Conservation (phyloP, 2,888 invertebrate species). For the Pantelozetes paolii region DNA sequence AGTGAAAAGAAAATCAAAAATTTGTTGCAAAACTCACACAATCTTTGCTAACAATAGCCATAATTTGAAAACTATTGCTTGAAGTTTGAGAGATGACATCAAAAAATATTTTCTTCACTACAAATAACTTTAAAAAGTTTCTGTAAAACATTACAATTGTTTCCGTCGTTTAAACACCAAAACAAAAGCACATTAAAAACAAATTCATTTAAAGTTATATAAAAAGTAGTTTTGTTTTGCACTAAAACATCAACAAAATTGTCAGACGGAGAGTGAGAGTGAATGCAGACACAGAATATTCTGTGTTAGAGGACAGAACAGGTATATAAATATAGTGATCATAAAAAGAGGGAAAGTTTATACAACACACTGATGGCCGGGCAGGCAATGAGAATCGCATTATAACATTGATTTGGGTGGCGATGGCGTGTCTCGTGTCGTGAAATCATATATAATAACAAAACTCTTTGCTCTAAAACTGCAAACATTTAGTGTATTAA, state of each 20-base stretch:
- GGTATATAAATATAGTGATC: background rate
- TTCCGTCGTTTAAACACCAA: background rate
- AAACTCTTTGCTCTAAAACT: background rate
- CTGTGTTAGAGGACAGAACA: background rate
- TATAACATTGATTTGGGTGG: slow-evolving; percentile 32
- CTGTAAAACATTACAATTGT: background rate
- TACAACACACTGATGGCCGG: background rate
- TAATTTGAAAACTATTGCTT: too few species aligned
- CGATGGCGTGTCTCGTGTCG: slow-evolving; percentile 33
- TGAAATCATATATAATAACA: slow-evolving; percentile 2
- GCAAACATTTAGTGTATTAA: background rate
- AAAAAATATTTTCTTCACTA: too few species aligned
- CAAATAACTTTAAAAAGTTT: too few species aligned
- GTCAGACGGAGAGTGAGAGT: background rate
- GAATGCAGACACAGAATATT: background rate
- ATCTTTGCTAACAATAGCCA: too few species aligned
- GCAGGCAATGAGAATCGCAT: background rate
- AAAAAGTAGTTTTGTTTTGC: background rate
- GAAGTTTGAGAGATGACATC: too few species aligned
- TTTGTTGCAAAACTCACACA: too few species aligned
- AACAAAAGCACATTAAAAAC: background rate
- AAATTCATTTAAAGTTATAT: background rate
- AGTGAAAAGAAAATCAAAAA: too few species aligned
- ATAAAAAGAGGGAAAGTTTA: background rate
- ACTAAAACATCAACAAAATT: background rate